Evolutionary conservation across 1,140 invertebrate species (phyloP), one percentile per base, ranked within the genome.

Genomic region (Sycophaga agraensis): DNA sequence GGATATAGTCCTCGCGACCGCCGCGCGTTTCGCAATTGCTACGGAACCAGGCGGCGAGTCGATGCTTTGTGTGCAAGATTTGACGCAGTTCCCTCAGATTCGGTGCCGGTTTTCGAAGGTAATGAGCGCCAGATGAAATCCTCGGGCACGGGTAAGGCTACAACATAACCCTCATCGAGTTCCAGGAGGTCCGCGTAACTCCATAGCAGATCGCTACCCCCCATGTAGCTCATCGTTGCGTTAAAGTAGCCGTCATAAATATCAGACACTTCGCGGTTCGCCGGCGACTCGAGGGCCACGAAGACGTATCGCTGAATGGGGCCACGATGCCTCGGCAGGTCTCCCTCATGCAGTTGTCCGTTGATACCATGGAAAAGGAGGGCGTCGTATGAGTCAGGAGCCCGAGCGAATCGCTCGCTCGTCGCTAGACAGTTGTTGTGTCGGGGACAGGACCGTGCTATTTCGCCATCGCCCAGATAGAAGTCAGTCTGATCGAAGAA

Each of bases 211-310:
- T 88, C 86, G 3, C 86, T 87, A 66, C 88, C 85, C 9, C 83
- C 73, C 63, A 84, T 81, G 67, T 88, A 89, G 4, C 84, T 85
- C 76, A 82, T 80, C 19, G 87, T 89, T 82, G 85, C 84, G 67
- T 90, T 89, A 63, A 88, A 85, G 57, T 74, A 72, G 37, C 63
- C 51, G 12, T 73, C 68, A 21, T 63, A 68, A 0, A 21, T 1
- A 71, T 73, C 69, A 12, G 12, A 9, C 0, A 71, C 16, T 7
- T 54, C 61, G 1, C 69, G 55, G 31, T 70, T 73, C 8, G 34
- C 66, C 12, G 75, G 75, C 28, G 72, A 75, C 42, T 77, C 73
- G 22, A 77, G 42, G 16, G 72, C 70, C 19, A 73, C 69, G 42
- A 69, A 77, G 14, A 77, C 49, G 35, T 77, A 77, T n/a, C 34